Percentiles rank a stretch among this genome's conserved stretches.
phyloP scores from a whole-genome alignment of 2,888 invertebrate species.

The Dicranocentrus wangi region DNA sequence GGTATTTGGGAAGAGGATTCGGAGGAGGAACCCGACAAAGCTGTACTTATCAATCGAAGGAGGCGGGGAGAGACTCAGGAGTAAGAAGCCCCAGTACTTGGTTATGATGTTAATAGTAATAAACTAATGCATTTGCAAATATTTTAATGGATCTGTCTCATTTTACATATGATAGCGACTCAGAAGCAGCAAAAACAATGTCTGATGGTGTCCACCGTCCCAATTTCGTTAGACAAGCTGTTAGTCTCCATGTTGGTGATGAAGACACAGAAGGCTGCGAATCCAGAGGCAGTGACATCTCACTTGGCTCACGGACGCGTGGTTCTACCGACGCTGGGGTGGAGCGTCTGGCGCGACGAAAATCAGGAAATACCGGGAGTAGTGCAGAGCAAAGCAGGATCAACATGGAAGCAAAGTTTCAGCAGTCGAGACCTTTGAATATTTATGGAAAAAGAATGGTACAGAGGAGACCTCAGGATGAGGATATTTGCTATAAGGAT shows the following conservation, averaged over 20 bases:
- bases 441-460: background rate
- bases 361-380: conserved; percentile 7
- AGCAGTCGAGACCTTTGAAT: background rate
- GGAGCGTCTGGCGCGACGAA: too few relatives aligned
- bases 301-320: background rate
- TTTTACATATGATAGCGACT: too few relatives aligned
- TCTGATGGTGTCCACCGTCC: background rate
- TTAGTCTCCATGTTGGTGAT: conserved; percentile 5
- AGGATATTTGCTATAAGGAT: conserved; percentile 29
- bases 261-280: conserved; percentile 22
- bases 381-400: background rate
- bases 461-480: conserved; percentile 1
- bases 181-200: too few relatives aligned
- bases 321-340: too few relatives aligned
- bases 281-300: conserved; percentile 11
- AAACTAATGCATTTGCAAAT: too few relatives aligned
- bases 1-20: conserved; percentile 59
- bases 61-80: background rate
- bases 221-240: background rate
- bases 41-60: background rate
- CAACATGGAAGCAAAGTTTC: background rate
- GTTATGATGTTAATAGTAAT: too few relatives aligned
- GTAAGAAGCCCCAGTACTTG: too few relatives aligned
- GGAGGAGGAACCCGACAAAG: conserved; percentile 27
- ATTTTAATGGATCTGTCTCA: too few relatives aligned